Percentiles rank a stretch among this genome's conserved stretches.
phyloP scores from a whole-genome alignment of 2,888 invertebrate species.

The Lasioglossum calceatum region DNA sequence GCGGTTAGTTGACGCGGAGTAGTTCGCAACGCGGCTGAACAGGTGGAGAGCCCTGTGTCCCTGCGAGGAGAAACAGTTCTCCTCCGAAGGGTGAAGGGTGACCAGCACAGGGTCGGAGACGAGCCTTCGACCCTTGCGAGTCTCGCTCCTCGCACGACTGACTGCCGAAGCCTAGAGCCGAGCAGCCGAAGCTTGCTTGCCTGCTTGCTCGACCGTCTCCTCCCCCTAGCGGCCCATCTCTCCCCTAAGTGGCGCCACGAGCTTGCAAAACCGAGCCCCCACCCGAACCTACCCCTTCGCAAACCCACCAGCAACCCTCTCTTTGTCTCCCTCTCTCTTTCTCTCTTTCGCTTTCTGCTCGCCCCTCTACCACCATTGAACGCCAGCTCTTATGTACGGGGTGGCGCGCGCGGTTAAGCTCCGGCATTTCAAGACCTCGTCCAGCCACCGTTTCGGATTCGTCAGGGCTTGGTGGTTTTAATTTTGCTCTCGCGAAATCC shows the following conservation, averaged over 20 bases:
- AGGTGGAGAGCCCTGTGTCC: slow-evolving; percentile 28
- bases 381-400: slow-evolving; percentile 53
- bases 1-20: background rate
- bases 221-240: slow-evolving; percentile 35
- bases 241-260: slow-evolving; percentile 69
- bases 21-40: slow-evolving; percentile 47
- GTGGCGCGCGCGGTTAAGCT: slow-evolving; percentile 58
- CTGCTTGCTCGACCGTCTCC: slow-evolving; percentile 9
- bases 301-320: background rate
- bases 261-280: slow-evolving; percentile 58
- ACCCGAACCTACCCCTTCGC: background rate
- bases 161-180: slow-evolving; percentile 69
- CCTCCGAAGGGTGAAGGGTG: slow-evolving; percentile 18
- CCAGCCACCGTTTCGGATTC: slow-evolving; percentile 24
- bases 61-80: slow-evolving; percentile 33
- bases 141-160: slow-evolving; percentile 75
- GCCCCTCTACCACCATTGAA: slow-evolving; percentile 26
- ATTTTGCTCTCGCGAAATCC: slow-evolving; percentile 35
- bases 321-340: background rate
- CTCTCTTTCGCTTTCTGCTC: background rate
- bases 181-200: slow-evolving; percentile 66
- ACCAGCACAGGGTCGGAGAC: slow-evolving; percentile 35
- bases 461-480: slow-evolving; percentile 20
- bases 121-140: slow-evolving; percentile 66
- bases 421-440: slow-evolving; percentile 23